A percentile compares a stretch with the other conserved stretches of the same genome.
Conservation (phyloP, 1,140 invertebrate genomes). For the Bombus affinis region DNA sequence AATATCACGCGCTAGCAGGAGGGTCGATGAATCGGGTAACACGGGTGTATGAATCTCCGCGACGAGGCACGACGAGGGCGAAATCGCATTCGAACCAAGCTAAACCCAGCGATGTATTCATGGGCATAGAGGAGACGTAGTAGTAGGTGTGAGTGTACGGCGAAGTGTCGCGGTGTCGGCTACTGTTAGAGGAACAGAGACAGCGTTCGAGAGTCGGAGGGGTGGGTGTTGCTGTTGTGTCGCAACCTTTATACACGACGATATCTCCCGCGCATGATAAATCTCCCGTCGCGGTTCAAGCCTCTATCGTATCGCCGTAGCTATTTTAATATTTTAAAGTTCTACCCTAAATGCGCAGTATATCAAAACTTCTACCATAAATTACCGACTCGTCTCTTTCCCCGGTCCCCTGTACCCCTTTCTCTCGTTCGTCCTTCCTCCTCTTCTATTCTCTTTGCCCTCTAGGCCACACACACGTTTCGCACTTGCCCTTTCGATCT, state of each 20-base stretch:
- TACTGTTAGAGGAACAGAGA: background rate
- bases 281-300: slow-evolving; percentile 72
- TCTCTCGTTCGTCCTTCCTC: background rate
- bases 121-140: slow-evolving; percentile 45
- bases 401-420: background rate
- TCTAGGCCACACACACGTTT: background rate
- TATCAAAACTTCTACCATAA: slow-evolving; percentile 74
- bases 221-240: slow-evolving; percentile 42
- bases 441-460: slow-evolving; percentile 7
- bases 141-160: slow-evolving; percentile 7
- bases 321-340: slow-evolving; percentile 78
- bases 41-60: slow-evolving; percentile 18
- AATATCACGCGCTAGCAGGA: background rate
- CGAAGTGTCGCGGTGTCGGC: slow-evolving; percentile 15
- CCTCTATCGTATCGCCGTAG: slow-evolving; percentile 69
- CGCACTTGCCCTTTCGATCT: slow-evolving; percentile 58
- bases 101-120: slow-evolving; percentile 70
- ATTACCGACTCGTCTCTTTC: slow-evolving; percentile 60
- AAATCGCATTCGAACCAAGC: slow-evolving; percentile 51
- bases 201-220: background rate
- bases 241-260: slow-evolving; percentile 50
- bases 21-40: slow-evolving; percentile 20
- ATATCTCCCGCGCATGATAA: slow-evolving; percentile 70
- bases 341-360: slow-evolving; percentile 72
- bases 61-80: background rate